These are phyloP conservation scores for Cephus pygmeus DNA, from an alignment of 2,888 invertebrate genomes.

Conservation along the genomic window DNA sequence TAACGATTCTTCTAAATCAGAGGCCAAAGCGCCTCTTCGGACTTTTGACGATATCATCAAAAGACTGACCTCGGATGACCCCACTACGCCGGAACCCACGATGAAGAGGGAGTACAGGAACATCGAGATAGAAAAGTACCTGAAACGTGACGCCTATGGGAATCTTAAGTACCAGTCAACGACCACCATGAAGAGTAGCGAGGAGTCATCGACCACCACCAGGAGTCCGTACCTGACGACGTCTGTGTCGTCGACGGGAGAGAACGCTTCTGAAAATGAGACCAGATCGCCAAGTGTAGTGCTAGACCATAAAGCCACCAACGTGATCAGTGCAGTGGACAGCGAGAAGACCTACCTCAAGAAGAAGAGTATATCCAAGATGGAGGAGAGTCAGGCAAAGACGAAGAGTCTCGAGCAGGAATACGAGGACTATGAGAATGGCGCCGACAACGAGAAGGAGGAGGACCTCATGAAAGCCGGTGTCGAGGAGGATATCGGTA, in stretches of 20 bases:
- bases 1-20: constrained; percentile 46
- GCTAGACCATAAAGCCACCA: not conserved
- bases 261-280: not conserved
- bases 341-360: constrained; percentile 8
- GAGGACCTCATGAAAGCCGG: constrained; percentile 42
- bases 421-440: constrained; percentile 55
- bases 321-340: constrained; percentile 20
- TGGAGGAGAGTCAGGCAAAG: constrained; percentile 29
- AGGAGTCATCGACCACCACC: not conserved
- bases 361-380: constrained; percentile 17
- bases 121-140: constrained; percentile 41
- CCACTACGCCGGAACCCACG: constrained; percentile 36
- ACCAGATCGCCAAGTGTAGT: constrained; percentile 10
- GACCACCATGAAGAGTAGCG: constrained; percentile 12
- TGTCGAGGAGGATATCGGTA: constrained; percentile 42
- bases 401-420: constrained; percentile 53
- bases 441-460: constrained; percentile 48
- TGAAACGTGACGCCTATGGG: constrained; percentile 46
- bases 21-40: constrained; percentile 39
- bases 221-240: not conserved
- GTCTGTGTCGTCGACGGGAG: not conserved
- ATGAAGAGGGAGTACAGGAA: constrained; percentile 45
- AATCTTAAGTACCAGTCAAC: constrained; percentile 40
- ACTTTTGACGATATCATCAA: constrained; percentile 61
- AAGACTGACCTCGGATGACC: constrained; percentile 48